Base-by-base conservation (phyloP, 2,113 vertebrate species). In the Heterotilapia buettikoferi region DNA sequence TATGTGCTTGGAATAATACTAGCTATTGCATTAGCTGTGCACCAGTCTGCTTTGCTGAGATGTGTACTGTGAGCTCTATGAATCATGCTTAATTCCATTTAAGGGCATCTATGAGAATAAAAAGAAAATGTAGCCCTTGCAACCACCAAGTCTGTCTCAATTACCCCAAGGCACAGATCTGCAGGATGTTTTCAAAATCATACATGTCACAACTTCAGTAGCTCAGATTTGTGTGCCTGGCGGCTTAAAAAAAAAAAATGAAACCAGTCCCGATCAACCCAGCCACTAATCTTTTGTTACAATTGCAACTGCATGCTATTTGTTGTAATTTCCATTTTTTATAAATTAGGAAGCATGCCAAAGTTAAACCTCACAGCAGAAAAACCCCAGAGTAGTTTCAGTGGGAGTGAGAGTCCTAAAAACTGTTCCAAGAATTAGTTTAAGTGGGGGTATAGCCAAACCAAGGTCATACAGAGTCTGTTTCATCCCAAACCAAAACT, bases 381-480 rank as follows among this genome's bases (percentile, higher is more conserved):
- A 88, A 86, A 89, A 18, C 56, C 68, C 38, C n/a, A 26, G 84
- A 78, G 57, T 5, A 26, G 59, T 83, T 84, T 84, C 47, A 79
- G 57, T 50, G 83, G 86, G 84, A 89, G 88, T 92, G 85, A 71
- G 79, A 92, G 87, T 45, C 33, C 31, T 33, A 26, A 87, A 68
- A 82, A 59, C 89, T 87, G 87, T 52, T 88, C 85, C 86, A 84
- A 86, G 82, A 90, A 87, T 92, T 63, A 90, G 81, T 90, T 84
- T 40, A 54, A 59, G 83, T 36, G 53, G 53, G 50, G 68, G 78
- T 56, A 66, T n/a, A 63, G 56, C 82, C 85, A 86, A 80, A 84
- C 87, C 86, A 83, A 92, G 90, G 90, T 85, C 88, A 94, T 26
- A 86, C 79, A 91, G 90, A 94, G 87, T 83, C 87, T 84, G 84